Evolutionary conservation across 1,140 invertebrate species (phyloP), one percentile per base, ranked within the genome.

Genomic region (Sogatella furcifera): DNA sequence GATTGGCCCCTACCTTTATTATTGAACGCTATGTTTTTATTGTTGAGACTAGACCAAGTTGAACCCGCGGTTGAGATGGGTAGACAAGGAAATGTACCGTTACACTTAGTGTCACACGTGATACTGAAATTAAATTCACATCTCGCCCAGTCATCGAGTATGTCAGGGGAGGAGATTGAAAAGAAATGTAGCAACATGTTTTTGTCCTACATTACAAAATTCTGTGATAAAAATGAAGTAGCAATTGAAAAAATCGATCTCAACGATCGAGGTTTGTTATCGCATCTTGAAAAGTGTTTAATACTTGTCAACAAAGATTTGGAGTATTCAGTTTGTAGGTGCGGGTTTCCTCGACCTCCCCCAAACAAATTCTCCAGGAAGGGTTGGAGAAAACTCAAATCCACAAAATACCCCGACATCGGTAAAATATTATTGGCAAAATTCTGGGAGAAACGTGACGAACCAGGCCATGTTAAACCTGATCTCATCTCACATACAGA

Each of bases 21-120:
- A 10, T 63, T 71, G 34, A 71, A 69, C 64, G 66, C 65, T 13
- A 65, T 71, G 28, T 69, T 67, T 59, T 55, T 69, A 14, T 65
- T 70, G 63, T 62, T 71, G 0, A 59, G 62, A 52, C 55, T 71
- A 24, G 67, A 67, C 10, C 69, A 70, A 59, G 63, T 71, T 13
- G 68, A 68, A 55, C 65, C 68, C 10, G 65, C 64, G 53, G 66
- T 54, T 58, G 49, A 59, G 34, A 63, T 70, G 58, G 65, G 59
- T 28, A 56, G 56, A 21, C 61, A 65, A 44, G 53, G 54, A n/a
- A 58, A 63, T 21, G 58, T 71, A 1, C 60, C 58, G 10, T 55
- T 67, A 19, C 44, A 59, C 59, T 62, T 62, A 59, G 60, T 70
- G 15, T 69, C 62, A 19, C 68, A 69, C 59, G 52, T 69, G 34